Base-by-base conservation (phyloP, 2,113 vertebrate genomes). In the Sardina pilchardus region DNA sequence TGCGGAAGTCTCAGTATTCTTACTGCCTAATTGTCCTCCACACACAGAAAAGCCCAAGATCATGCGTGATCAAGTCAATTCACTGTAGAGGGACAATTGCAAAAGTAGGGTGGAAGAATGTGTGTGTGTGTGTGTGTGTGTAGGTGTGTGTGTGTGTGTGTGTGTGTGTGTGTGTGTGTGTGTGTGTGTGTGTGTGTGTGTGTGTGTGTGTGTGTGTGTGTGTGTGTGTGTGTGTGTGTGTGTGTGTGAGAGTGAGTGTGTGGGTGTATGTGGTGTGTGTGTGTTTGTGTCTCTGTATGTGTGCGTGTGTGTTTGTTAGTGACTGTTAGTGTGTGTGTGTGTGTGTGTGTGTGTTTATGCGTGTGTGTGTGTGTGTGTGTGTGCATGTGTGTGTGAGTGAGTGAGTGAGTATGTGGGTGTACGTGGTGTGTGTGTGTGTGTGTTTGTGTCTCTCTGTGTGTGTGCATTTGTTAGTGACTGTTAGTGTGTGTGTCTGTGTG, bases 1-100 rank as follows among this genome's bases (percentile, higher is more conserved):
- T 78, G 59, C 71, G 17, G 30, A 78, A 34, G 14, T 78, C 30
- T 78, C 30, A 36, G 12, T 34, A 36, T 14, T 34, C 30, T 17
- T 16, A 16, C 34, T 34, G 30, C 12, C 71, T 34, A 36, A 34
- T 78, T 78, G 71, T 78, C 71, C 10, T 78, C 30, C 9, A 34
- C 10, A 78, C 67, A 78, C n/a, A 67, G 63, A 67, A 5, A 67
- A 67, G n/a, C n/a, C n/a, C n/a, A 67, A 67, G 71, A 86, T 82
- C 85, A 84, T 84, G 87, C 53, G 59, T 90, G 88, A 88, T 88
- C 85, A 84, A 88, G 84, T 89, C 75, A 90, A 84, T 85, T 83
- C 39, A 78, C 26, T 0, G 42, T 86, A 53, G 50, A 26, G 84
- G 53, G 82, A 85, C 85, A 86, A 87, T 84, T 83, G 87, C 84